Base-by-base conservation (phyloP, 2,888 invertebrate genomes). In the Bugulina stolonifera region DNA sequence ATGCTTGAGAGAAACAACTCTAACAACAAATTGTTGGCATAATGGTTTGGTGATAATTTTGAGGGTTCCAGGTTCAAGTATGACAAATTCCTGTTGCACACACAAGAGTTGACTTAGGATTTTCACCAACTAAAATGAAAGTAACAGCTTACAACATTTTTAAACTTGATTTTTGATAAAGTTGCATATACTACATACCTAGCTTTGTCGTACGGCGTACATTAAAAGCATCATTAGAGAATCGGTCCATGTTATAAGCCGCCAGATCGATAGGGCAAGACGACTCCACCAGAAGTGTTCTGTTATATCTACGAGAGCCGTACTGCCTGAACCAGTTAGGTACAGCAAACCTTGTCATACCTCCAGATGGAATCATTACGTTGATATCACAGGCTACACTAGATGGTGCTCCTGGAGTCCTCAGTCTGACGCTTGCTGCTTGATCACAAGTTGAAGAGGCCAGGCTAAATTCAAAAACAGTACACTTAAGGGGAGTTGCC, bases 221-320 rank as follows among this genome's bases (percentile, higher is more conserved):
- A 14, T 25, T 25, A 32, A 64, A 64, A 34, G 64, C 64, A 64
- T 64, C 64, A 14, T 27, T 34, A 32, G 64, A 64, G 64, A 64
- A 64, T 34, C 34, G 25, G 32, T 64, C 64, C 32, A 32, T 64
- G 27, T 64, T 64, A 32, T 32, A 64, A 3, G 29, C 32, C 25
- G 34, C 64, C 3, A 64, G 29, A 32, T 27, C 27, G n/a, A 64
- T 27, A 5, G 64, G 64, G 32, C 64, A 64, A 2, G 64, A 32
- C 14, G 25, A 25, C 32, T 64, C 64, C 2, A 64, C n/a, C 10
- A 64, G 5, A 10, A 64, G 3, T 14, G 25, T 64, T n/a, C 14
- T 64, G 32, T 64, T 34, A 32, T 14, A 25, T 32, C 10, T 64
- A 2, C 2, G 5, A 3, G 29, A 25, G 5, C 64, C 64, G 5